Percentiles rank a stretch among this genome's conserved stretches.
Conservation (phyloP, 2,113 vertebrate species). For the Pipa parva region DNA sequence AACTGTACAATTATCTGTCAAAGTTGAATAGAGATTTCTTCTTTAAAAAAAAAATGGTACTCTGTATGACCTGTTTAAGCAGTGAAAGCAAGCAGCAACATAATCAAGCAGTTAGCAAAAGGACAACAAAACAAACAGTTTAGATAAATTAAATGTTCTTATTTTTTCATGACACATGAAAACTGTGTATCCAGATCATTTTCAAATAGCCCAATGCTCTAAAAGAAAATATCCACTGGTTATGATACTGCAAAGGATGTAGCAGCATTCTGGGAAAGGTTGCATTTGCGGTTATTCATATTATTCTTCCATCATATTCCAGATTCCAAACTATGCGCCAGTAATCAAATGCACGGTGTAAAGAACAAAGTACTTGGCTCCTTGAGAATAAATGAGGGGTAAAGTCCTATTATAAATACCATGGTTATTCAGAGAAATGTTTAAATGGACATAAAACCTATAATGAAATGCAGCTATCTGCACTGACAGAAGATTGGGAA, state of each 20-base stretch:
- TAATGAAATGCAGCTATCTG: no score
- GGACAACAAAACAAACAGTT: neutral
- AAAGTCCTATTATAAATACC: no score
- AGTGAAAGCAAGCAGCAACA: no score
- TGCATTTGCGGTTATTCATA: neutral
- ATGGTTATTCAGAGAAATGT: no score
- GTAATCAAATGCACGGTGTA: neutral
- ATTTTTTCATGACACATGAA: slow-evolving; percentile 9
- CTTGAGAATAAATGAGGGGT: no score
- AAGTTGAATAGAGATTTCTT: no score
- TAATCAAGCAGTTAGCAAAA: neutral
- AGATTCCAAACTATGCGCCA: neutral
- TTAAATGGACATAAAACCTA: no score
- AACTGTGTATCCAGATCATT: neutral
- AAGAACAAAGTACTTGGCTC: no score
- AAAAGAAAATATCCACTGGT: slow-evolving; percentile 3
- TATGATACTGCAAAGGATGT: neutral
- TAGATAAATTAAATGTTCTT: slow-evolving; percentile 29
- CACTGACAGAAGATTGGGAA: neutral
- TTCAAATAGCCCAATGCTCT: slow-evolving; percentile 4
- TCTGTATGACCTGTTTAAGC: no score
- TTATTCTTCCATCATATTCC: neutral
- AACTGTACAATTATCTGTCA: no score
- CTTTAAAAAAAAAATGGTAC: no score
- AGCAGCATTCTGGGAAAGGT: neutral